Conservation (phyloP, 2,888 invertebrate genomes). For the Mesorhabditis spiculigera region DNA sequence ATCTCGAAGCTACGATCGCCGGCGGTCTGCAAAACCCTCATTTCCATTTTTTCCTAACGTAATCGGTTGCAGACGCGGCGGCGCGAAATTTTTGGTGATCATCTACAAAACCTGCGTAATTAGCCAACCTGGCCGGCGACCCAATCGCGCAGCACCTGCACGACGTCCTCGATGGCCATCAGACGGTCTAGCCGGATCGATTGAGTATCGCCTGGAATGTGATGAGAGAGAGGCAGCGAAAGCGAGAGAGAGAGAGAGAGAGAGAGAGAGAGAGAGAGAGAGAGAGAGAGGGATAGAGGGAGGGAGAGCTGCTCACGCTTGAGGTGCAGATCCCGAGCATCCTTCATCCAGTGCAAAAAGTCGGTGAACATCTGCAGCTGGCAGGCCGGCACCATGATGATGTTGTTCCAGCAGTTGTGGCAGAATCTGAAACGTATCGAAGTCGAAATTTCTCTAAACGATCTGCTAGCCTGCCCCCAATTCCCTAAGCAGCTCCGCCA, state of each 20-base stretch:
- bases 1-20: too few species aligned
- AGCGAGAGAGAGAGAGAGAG: too few species aligned
- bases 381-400: constrained; percentile 13
- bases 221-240: background rate
- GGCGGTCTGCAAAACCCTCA: too few species aligned
- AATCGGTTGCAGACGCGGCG: too few species aligned
- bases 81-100: too few species aligned
- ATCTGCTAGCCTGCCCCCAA: too few species aligned
- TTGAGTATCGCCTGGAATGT: constrained; percentile 8
- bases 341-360: constrained; percentile 14
- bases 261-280: background rate
- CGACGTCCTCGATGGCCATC: constrained; percentile 15
- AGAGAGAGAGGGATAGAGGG: background rate
- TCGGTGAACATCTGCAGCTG: constrained; percentile 7
- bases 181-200: constrained; percentile 17
- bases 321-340: constrained; percentile 10
- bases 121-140: background rate
- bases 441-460: background rate
- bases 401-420: constrained; percentile 12
- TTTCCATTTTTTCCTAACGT: too few species aligned
- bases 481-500: too few species aligned
- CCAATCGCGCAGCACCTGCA: constrained; percentile 8
- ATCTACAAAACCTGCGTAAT: background rate
- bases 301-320: background rate
- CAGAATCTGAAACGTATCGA: constrained; percentile 6